These are phyloP conservation scores for Cetoscarus ocellatus DNA, from an alignment of 2,797 vertebrate species.

Conservation along the genomic window DNA sequence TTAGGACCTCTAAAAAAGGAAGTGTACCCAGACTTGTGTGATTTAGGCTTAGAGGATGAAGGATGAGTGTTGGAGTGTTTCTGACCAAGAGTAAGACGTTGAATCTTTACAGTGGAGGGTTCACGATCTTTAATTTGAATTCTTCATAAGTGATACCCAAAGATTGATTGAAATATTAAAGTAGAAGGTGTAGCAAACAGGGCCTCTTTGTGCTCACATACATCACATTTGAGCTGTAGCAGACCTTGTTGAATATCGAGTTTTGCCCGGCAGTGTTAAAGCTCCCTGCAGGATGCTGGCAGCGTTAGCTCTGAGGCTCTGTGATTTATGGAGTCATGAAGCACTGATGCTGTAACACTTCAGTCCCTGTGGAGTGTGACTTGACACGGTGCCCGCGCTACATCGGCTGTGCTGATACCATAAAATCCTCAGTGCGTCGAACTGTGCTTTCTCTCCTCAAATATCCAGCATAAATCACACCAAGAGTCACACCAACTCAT, in stretches of 20 bases:
- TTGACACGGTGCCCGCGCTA: not conserved
- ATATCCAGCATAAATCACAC: constrained; percentile 29
- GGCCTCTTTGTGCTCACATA: not conserved
- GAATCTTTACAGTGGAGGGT: too few species aligned
- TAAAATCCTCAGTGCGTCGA: constrained; percentile 31
- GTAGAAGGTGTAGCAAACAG: not conserved
- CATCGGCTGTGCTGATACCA: constrained; percentile 41
- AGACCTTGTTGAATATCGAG: not conserved
- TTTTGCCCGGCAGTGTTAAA: constrained; percentile 22
- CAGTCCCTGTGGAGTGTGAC: constrained; percentile 22
- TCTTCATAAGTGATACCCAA: too few species aligned
- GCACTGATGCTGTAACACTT: constrained; percentile 16
- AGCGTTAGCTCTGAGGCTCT: not conserved
- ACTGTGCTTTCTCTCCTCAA: constrained; percentile 15
- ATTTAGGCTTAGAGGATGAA: too few species aligned
- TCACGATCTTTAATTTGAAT: too few species aligned
- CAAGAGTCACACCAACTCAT: constrained; percentile 15
- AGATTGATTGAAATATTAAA: not conserved
- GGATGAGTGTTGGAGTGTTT: too few species aligned
- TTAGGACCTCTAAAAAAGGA: too few species aligned
- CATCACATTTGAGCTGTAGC: not conserved
- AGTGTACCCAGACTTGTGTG: too few species aligned
- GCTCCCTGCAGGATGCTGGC: constrained; percentile 20
- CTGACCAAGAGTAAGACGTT: too few species aligned
- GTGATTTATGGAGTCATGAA: constrained; percentile 56